phyloP scores from a whole-genome alignment of 64 coral and sea anemone species.

The Porites lutea region DNA sequence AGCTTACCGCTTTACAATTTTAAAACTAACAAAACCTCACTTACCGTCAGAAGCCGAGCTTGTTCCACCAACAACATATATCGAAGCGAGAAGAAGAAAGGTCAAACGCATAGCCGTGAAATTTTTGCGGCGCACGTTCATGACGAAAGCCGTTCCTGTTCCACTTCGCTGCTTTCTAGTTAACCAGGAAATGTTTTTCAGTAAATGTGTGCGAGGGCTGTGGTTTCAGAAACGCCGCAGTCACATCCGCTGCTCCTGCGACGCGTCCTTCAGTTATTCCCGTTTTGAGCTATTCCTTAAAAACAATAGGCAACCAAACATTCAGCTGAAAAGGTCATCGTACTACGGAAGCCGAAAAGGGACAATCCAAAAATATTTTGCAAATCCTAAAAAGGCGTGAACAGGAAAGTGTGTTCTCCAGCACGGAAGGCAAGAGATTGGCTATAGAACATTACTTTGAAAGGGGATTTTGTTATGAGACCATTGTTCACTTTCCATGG shows the following conservation, averaged over 20 bases:
- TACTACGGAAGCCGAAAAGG: too few relatives aligned
- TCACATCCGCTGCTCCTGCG: background rate
- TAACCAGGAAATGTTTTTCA: background rate
- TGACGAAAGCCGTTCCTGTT: too few relatives aligned
- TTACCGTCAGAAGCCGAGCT: background rate
- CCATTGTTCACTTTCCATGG: too few relatives aligned
- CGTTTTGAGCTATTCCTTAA: background rate
- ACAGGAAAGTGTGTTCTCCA: too few relatives aligned
- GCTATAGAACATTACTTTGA: too few relatives aligned
- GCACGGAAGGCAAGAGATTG: too few relatives aligned
- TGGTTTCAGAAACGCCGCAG: background rate
- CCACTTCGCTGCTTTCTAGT: background rate
- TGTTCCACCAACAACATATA: background rate
- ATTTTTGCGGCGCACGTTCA: background rate
- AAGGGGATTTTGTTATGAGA: too few relatives aligned
- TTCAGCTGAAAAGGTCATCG: background rate
- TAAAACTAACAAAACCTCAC: background rate
- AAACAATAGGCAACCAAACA: background rate
- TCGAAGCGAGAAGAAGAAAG: background rate
- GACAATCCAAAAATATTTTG: too few relatives aligned
- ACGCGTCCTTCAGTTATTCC: background rate
- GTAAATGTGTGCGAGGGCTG: background rate
- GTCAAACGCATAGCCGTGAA: background rate
- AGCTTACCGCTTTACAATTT: background rate
- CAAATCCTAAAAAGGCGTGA: too few relatives aligned